Percentiles rank a stretch among this genome's conserved stretches.
These are phyloP conservation scores for Raja brachyura DNA, from an alignment of 2,113 vertebrate species.

Conservation along the genomic window DNA sequence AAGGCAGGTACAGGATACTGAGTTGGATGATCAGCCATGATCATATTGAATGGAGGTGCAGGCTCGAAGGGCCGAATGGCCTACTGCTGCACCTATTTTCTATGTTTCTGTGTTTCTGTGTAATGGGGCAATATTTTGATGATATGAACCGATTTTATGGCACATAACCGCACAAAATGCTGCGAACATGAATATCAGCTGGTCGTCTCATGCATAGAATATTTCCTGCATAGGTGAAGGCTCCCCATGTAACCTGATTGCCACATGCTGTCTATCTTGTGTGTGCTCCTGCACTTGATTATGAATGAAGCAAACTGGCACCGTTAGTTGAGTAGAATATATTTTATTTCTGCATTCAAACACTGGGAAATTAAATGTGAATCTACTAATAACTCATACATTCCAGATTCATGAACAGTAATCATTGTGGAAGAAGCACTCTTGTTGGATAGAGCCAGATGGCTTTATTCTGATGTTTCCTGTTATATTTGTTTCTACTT, in stretches of 20 bases:
- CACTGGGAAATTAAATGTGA: constrained; percentile 7
- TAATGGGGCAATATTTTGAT: background rate
- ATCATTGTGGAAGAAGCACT: background rate
- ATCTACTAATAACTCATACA: background rate
- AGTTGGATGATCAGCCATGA: too few species aligned
- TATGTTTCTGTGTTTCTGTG: too few species aligned
- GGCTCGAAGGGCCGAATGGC: too few species aligned
- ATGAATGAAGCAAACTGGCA: background rate
- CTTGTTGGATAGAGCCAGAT: background rate
- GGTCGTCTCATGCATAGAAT: too few species aligned
- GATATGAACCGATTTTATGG: background rate
- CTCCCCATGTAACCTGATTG: too few species aligned
- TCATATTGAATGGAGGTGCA: too few species aligned
- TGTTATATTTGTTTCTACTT: constrained; percentile 11
- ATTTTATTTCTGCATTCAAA: background rate
- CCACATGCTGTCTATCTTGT: background rate
- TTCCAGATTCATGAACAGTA: background rate
- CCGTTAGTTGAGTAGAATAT: background rate
- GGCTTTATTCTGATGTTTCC: background rate
- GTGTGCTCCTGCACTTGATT: background rate
- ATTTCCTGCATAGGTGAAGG: too few species aligned
- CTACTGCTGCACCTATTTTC: too few species aligned
- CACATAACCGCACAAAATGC: background rate
- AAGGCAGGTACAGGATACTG: too few species aligned
- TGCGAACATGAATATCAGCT: background rate